Base-by-base conservation (phyloP, 2,113 vertebrate species). In the Peromyscus polionotus region DNA sequence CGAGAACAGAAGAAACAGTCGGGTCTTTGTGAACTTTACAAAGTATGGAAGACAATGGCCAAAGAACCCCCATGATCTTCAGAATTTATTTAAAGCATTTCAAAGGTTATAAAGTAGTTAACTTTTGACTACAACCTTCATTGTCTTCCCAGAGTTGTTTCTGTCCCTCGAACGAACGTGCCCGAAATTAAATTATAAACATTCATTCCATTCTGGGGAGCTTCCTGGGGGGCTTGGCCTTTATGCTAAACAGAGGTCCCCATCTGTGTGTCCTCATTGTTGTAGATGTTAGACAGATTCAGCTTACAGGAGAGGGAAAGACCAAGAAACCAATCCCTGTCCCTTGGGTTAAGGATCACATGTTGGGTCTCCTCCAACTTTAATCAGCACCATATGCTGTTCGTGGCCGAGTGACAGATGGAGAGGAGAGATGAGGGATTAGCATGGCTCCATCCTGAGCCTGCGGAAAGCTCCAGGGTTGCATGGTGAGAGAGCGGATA, bases 361-460 rank as follows among this genome's bases (percentile, higher is more conserved):
- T 97, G 97, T 90, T 68, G 0, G 84, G 93, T 96, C 91, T 98
- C 96, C 96, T 97, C 96, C 73, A 97, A 13, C 80, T 98, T 98
- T 98, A 98, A 98, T 98, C 95, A 97, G 89, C 90, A 98, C 42
- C 98, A 97, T 88, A 36, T 98, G 97, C 95, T 98, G 73, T 90
- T 89, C 57, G 42, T 97, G 88, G 97, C 97, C 96, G 75, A 95
- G 90, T 59, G 95, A 92, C 95, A 97, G 96, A 95, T 88, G 95
- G 88, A 93, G 51, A 92, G 92, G 91, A 48, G 48, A 45, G 33
- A 93, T 68, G 89, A 84, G 95, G 94, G n/a, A 28, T 45, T 51
- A 91, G 54, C 1, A 1, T 61, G 88, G 90, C 80, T 67, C 93
- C 87, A 81, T 54, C 92, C 26, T 24, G 42, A 86, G 95, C 42